Evolutionary conservation across 2,113 vertebrate genomes (phyloP).

Genomic region (Scartelaos histophorus): DNA sequence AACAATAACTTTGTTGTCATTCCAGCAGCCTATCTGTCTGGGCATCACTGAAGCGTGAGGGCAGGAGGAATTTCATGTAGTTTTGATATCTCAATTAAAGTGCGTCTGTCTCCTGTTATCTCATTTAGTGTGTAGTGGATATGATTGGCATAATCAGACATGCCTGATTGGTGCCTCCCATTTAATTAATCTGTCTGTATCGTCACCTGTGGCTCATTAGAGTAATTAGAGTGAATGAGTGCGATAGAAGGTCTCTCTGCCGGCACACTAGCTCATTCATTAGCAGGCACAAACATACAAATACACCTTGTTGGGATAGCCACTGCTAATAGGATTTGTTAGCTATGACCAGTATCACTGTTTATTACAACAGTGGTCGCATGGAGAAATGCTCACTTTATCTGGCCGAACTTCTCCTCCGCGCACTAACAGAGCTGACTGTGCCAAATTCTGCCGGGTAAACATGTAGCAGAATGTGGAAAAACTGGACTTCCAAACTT

Average conservation of each 20-base stretch:
- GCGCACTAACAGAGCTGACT: slow-evolving; percentile 36
- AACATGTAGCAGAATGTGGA: slow-evolving; percentile 67
- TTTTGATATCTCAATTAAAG: slow-evolving; percentile 74
- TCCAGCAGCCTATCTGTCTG: slow-evolving; percentile 68
- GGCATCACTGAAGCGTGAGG: slow-evolving; percentile 59
- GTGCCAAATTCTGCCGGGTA: slow-evolving; percentile 51
- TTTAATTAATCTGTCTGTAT: slow-evolving; percentile 78
- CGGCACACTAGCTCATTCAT: slow-evolving; percentile 69
- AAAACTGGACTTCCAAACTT: slow-evolving; percentile 68
- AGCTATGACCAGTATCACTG: slow-evolving; percentile 54
- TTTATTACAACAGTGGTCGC: slow-evolving; percentile 46
- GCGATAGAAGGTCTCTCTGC: slow-evolving; percentile 63
- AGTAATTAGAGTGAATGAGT: slow-evolving; percentile 73
- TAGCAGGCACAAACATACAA: slow-evolving; percentile 49
- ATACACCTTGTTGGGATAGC: slow-evolving; percentile 55
- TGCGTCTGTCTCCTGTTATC: slow-evolving; percentile 69
- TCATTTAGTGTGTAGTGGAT: slow-evolving; percentile 67
- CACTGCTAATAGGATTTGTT: slow-evolving; percentile 66
- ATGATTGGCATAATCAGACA: slow-evolving; percentile 75
- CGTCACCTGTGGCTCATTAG: slow-evolving; percentile 77
- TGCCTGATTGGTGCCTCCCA: slow-evolving; percentile 73
- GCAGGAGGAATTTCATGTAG: slow-evolving; percentile 67
- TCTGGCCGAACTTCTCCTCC: slow-evolving; percentile 32
- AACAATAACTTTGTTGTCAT: slow-evolving; percentile 77
- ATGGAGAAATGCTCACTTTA: slow-evolving; percentile 38